Base-by-base conservation (phyloP, 2,888 invertebrate species). In the Scaptomyza parva region DNA sequence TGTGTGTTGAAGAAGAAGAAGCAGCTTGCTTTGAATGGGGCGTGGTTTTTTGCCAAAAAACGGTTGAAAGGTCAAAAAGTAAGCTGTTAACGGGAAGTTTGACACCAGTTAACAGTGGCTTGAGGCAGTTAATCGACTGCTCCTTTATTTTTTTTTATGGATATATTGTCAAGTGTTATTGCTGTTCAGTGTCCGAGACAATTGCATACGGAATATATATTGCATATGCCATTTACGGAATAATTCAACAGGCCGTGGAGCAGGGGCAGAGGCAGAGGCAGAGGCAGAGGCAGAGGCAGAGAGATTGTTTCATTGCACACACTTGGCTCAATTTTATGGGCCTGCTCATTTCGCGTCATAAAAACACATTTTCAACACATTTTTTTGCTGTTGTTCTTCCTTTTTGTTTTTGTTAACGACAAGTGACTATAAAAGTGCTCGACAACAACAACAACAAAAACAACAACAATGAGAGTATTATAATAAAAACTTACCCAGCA, bases 311-410 rank as follows among this genome's bases (percentile, higher is more conserved):
- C 79, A 78, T 79, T 66, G 67, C 70, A 70, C 70, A 70, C 70
- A 76, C 70, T 63, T 66, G 67, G 63, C 75, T 77, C 67, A 66
- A 69, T 73, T 82, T 82, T 79, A 82, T 81, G 73, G 78, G 69
- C 61, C 78, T 76, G 82, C 79, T 82, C 77, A 84, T 82, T 82
- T 82, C 53, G 84, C 69, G 73, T 76, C 82, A 76, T 82, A 82
- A 82, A 82, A 81, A 81, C 77, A 55, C 79, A 76, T 84, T 81
- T 82, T 84, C 84, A 82, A 84, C 82, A 82, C 82, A 83, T 78
- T 37, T 76, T 70, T 55, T 43, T 22, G 22, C 22, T 22, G 2
- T 48, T 52, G 7, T 33, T 37, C n/a, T 52, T 59, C 45, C 40
- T 52, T 20, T 40, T 35, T 77, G 53, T 74, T 64, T 40, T 33